A percentile compares a stretch with the other conserved stretches of the same genome.
phyloP scores from a whole-genome alignment of 2,113 vertebrate genomes.

The Rallus limicola region DNA sequence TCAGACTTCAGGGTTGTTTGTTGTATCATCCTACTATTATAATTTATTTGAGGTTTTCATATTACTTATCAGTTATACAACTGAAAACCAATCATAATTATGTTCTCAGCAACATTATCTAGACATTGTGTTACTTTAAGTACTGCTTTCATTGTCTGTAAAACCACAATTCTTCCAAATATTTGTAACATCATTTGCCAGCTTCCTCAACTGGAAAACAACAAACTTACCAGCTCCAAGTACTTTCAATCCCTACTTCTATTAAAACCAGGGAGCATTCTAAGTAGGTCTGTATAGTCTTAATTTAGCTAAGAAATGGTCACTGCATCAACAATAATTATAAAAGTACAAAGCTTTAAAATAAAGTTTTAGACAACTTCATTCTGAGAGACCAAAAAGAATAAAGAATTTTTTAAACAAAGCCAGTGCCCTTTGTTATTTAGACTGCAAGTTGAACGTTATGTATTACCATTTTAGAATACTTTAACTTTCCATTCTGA shows the following conservation, averaged over 20 bases:
- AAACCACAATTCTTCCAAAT: slow-evolving; percentile 37
- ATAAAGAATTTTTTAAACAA: not conserved
- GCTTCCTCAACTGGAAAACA: slow-evolving; percentile 1
- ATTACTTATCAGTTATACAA: slow-evolving; percentile 2
- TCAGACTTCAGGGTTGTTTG: not conserved
- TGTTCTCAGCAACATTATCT: not conserved
- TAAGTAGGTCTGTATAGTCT: not conserved
- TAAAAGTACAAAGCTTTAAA: not conserved
- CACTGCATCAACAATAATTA: not conserved
- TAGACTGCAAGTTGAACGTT: not conserved
- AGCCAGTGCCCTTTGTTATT: not conserved
- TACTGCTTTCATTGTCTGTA: slow-evolving; percentile 7
- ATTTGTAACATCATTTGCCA: slow-evolving; percentile 40
- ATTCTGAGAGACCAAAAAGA: not conserved
- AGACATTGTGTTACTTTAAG: not conserved
- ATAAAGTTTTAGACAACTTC: not conserved
- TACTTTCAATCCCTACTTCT: not conserved
- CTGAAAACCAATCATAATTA: not conserved
- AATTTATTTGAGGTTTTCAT: slow-evolving; percentile 31
- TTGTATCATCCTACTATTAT: not conserved
- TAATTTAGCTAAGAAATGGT: not conserved
- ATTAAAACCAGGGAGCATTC: not conserved
- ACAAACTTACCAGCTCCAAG: fast-evolving
- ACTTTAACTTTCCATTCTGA: not conserved
- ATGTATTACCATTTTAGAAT: not conserved